Base-by-base conservation (phyloP, 2,888 invertebrate genomes). In the Callinectes sapidus region DNA sequence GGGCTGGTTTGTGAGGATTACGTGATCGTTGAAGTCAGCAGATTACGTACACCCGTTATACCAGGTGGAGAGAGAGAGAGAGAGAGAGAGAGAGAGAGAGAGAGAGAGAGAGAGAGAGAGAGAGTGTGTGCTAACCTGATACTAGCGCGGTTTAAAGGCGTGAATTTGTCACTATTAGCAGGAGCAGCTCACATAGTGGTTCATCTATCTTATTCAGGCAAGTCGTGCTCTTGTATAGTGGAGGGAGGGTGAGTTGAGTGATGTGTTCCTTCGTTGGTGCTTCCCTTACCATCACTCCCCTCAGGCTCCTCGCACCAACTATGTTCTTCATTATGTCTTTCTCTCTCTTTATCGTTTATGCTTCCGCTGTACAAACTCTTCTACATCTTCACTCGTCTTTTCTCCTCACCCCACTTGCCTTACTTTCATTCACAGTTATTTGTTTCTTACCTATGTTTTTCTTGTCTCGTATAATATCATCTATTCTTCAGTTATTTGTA, bases 21-120 rank as follows among this genome's bases (percentile, higher is more conserved):
- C 71, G 71, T n/a, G 71, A n/a, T n/a, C 71, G 71, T 71, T 23
- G 8, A n/a, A n/a, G 71, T 71, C 10, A 23, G 71, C 61, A 28
- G 71, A 71, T 23, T 61, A 61, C 18, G 2, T 61, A 61, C 61
- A 61, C 61, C 23, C 61, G 23, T 10, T 61, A 18, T 3, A 61
- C 61, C 61, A 61, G 61, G 61, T 61, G 16, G 14, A 81, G 35
- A 35, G 35, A 35, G 35, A 71, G 35, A 35, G 81, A 16, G 35
- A 16, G 81, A 35, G 81, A 81, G 81, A 71, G 81, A 81, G 32
- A 81, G 81, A 81, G 81, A 81, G 35, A 35, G 81, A 81, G 81
- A 35, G 35, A 35, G 32, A 35, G 81, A 81, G 35, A 81, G 81
- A 81, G 35, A 71, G 35, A 81, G 81, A 35, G 81, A 35, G 81